phyloP scores from a whole-genome alignment of 1,140 invertebrate species.

The Cydia splendana region DNA sequence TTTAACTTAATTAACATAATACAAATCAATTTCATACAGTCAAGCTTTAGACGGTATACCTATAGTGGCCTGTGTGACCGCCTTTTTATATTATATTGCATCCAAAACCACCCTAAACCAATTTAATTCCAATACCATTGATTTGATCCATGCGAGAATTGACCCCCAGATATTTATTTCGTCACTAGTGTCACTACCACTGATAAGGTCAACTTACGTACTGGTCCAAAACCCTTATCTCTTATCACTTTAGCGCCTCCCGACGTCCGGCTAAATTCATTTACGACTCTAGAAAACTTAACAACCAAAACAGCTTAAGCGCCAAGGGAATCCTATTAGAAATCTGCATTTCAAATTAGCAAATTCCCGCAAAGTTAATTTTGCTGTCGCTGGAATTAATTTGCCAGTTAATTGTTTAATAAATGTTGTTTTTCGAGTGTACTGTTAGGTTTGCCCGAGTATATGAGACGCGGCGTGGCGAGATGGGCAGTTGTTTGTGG shows the following conservation, averaged over 20 bases:
- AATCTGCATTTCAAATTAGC: neutral
- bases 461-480: neutral
- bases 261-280: slow-evolving; percentile 10
- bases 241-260: slow-evolving; percentile 22
- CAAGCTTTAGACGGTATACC: too few relatives aligned
- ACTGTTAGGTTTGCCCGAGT: slow-evolving; percentile 1
- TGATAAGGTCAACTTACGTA: neutral
- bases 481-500: neutral
- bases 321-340: neutral
- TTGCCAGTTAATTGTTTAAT: slow-evolving; percentile 2
- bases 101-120: too few relatives aligned
- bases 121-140: too few relatives aligned
- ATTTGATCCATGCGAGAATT: too few relatives aligned
- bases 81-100: too few relatives aligned
- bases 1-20: too few relatives aligned
- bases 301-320: neutral
- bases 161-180: too few relatives aligned
- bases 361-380: neutral
- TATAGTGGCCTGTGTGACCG: too few relatives aligned
- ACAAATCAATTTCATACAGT: too few relatives aligned
- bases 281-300: neutral
- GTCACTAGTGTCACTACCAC: too few relatives aligned
- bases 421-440: neutral
- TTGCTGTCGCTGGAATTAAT: neutral
- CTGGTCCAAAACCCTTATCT: slow-evolving; percentile 19